Conservation (phyloP, 2,113 vertebrate species). For the Papio anubis region DNA sequence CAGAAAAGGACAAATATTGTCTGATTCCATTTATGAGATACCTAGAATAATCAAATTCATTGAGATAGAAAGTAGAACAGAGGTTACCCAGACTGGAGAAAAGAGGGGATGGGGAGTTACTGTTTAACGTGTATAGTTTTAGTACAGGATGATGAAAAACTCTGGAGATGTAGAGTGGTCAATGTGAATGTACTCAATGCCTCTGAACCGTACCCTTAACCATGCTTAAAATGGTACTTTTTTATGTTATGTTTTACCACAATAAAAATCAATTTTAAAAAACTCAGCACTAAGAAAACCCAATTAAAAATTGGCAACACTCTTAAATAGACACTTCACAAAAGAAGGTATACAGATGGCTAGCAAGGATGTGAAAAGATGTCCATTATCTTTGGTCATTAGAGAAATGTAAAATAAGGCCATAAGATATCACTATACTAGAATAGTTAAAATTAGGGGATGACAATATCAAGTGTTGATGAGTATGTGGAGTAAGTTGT, state of each 20-base stretch:
- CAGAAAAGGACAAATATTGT: background rate
- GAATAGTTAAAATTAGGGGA: background rate
- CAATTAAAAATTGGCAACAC: background rate
- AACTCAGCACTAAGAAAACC: slow-evolving; percentile 22
- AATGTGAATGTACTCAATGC: background rate
- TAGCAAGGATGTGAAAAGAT: background rate
- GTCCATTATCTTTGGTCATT: background rate
- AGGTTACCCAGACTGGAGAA: background rate
- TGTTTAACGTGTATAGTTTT: background rate
- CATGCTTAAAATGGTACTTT: background rate
- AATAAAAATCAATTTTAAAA: background rate
- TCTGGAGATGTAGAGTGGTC: background rate
- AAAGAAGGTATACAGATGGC: background rate
- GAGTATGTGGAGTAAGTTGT: background rate
- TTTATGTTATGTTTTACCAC: background rate
- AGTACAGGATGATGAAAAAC: background rate
- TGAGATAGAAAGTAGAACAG: background rate
- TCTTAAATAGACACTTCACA: background rate
- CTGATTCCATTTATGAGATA: background rate
- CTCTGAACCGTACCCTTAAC: background rate
- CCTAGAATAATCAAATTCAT: background rate
- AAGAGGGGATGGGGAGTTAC: background rate
- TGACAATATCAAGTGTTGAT: background rate
- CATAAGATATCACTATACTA: background rate
- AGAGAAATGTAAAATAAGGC: background rate